Percentiles rank a stretch among this genome's conserved stretches.
phyloP scores from a whole-genome alignment of 92 coral and sea anemone species.

The Zoanthus sociatus region DNA sequence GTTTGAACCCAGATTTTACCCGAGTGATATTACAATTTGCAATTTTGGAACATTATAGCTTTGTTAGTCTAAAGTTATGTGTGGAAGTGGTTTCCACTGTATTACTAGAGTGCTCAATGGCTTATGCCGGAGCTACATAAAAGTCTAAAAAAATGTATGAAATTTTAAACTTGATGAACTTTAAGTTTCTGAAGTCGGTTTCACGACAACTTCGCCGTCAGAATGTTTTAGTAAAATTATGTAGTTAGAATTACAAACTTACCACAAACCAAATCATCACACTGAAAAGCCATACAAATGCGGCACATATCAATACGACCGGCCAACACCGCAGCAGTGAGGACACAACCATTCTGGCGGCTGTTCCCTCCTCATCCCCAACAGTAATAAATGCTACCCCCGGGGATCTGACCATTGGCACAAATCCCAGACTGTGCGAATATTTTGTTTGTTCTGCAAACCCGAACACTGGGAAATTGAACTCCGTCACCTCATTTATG shows the following conservation, averaged over 20 bases:
- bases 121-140: too few species aligned
- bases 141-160: too few species aligned
- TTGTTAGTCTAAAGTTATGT: too few species aligned
- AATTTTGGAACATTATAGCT: too few species aligned
- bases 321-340: conserved; percentile 43
- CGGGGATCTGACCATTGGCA: conserved; percentile 70
- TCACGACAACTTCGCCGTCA: too few species aligned
- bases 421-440: conserved; percentile 55
- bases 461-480: conserved; percentile 64
- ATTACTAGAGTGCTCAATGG: too few species aligned
- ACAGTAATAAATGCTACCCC: conserved; percentile 58
- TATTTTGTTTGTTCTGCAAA: conserved; percentile 54
- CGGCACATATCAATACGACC: conserved; percentile 38
- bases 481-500: conserved; percentile 46
- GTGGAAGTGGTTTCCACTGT: too few species aligned
- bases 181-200: too few species aligned
- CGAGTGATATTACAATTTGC: too few species aligned
- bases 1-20: too few species aligned
- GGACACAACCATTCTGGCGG: conserved; percentile 47
- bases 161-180: too few species aligned
- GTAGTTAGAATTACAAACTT: conserved; percentile 4
- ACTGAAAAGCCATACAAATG: conserved; percentile 37
- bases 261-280: conserved; percentile 53
- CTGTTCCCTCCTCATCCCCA: conserved; percentile 48
- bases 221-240: too few species aligned